Evolutionary conservation across 2,797 vertebrate genomes (phyloP).

Genomic region (Acrossocheilus fasciatus): DNA sequence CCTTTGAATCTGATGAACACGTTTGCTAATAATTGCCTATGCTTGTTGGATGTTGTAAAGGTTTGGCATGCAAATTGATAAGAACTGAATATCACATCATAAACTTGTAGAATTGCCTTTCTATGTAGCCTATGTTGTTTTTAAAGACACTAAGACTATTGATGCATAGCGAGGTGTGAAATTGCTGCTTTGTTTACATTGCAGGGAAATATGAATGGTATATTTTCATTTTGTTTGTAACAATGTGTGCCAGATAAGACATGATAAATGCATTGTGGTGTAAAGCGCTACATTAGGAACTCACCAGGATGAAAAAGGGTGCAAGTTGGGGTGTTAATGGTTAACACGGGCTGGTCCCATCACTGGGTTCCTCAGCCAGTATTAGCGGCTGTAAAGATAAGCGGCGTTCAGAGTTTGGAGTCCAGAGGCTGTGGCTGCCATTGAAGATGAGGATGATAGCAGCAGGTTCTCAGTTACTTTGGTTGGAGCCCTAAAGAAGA

Average conservation of each 20-base stretch:
- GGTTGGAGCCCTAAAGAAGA: constrained; percentile 5
- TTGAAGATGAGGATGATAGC: constrained; percentile 36
- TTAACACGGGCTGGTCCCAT: constrained; percentile 53
- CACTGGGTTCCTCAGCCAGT: constrained; percentile 24
- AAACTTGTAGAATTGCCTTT: constrained; percentile 12
- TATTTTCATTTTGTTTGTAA: too few species aligned
- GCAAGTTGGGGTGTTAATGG: constrained; percentile 52
- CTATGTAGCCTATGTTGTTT: neutral
- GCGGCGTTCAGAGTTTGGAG: constrained; percentile 57
- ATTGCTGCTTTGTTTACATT: neutral
- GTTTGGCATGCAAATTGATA: constrained; percentile 10
- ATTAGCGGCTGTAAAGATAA: constrained; percentile 64
- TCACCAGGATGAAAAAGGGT: constrained; percentile 17
- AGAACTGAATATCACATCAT: constrained; percentile 4
- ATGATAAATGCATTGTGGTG: neutral
- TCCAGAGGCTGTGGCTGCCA: constrained; percentile 55
- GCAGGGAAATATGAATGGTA: neutral
- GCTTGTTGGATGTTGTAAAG: constrained; percentile 11
- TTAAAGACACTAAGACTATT: neutral
- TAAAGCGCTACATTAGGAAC: neutral
- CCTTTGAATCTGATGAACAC: neutral
- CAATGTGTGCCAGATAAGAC: too few species aligned
- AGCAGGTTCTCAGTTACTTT: constrained; percentile 36
- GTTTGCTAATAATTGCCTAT: constrained; percentile 14
- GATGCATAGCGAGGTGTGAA: neutral